Percentiles rank a stretch among this genome's conserved stretches.
Conservation (phyloP, 2,888 invertebrate genomes). For the Agonopterix alstromeriana region DNA sequence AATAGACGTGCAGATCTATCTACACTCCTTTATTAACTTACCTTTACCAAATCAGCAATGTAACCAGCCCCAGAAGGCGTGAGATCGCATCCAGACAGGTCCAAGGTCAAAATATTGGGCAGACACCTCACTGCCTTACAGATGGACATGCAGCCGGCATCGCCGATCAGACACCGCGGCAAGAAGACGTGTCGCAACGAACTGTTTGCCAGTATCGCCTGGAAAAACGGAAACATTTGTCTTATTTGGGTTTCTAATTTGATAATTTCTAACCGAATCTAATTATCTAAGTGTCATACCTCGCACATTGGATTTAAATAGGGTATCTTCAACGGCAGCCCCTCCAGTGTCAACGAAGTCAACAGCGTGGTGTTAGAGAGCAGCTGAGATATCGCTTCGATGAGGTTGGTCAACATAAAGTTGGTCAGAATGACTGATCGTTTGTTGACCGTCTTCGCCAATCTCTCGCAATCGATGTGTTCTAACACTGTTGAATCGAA, state of each 20-base stretch:
- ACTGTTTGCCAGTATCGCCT: constrained; percentile 79
- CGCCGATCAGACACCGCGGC: constrained; percentile 81
- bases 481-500: constrained; percentile 44
- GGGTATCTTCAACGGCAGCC: constrained; percentile 81
- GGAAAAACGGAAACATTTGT: no score
- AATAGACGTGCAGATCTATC: no score
- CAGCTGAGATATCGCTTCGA: constrained; percentile 80
- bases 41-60: constrained; percentile 82
- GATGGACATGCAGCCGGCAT: constrained; percentile 82
- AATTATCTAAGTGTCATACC: constrained; percentile 35
- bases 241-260: no score
- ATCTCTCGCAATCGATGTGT: constrained; percentile 73
- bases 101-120: constrained; percentile 81
- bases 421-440: constrained; percentile 82
- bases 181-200: constrained; percentile 82
- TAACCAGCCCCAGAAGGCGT: constrained; percentile 78
- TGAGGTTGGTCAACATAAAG: constrained; percentile 80
- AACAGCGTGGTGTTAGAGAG: constrained; percentile 79
- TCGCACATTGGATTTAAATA: constrained; percentile 79
- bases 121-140: constrained; percentile 81
- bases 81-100: constrained; percentile 82
- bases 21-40: constrained; percentile 16
- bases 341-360: constrained; percentile 80
- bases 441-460: constrained; percentile 79
- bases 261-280: no score